Conservation (phyloP, 2,888 invertebrate genomes). For the Chloroclysta siterata region DNA sequence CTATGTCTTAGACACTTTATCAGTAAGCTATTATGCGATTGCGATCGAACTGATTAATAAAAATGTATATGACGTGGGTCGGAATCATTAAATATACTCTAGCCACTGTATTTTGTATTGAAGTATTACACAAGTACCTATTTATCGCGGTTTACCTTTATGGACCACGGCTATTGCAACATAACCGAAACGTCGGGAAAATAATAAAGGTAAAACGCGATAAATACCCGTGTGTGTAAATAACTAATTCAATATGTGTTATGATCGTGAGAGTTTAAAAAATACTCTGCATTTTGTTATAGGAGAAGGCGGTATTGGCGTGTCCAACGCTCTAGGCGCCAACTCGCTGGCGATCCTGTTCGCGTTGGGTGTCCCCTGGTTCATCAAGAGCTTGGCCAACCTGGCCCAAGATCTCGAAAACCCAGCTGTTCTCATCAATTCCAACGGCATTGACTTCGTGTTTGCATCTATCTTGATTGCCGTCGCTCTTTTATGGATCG, state of each 20-base stretch:
- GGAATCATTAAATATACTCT: neutral
- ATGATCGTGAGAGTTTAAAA: no score
- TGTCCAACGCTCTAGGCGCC: conserved; percentile 94
- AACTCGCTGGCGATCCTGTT: conserved; percentile 94
- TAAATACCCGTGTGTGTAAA: no score
- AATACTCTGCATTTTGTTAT: no score
- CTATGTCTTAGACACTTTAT: neutral
- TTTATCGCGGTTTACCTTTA: no score
- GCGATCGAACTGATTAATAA: conserved; percentile 2
- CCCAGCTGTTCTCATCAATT: conserved; percentile 88
- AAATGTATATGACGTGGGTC: neutral
- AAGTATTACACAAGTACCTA: no score
- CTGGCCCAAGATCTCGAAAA: conserved; percentile 73
- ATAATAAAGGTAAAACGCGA: no score
- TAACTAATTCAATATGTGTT: no score
- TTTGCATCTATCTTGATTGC: conserved; percentile 91
- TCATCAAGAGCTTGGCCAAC: conserved; percentile 88
- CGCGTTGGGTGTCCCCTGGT: conserved; percentile 94
- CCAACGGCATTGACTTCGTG: conserved; percentile 92
- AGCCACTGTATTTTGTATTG: neutral
- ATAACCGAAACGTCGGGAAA: no score
- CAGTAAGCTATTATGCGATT: neutral
- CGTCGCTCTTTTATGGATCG: conserved; percentile 88
- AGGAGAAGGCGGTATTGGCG: conserved; percentile 94
- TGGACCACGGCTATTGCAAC: no score